phyloP scores from a whole-genome alignment of 2,113 vertebrate genomes.

The Lates calcarifer region DNA sequence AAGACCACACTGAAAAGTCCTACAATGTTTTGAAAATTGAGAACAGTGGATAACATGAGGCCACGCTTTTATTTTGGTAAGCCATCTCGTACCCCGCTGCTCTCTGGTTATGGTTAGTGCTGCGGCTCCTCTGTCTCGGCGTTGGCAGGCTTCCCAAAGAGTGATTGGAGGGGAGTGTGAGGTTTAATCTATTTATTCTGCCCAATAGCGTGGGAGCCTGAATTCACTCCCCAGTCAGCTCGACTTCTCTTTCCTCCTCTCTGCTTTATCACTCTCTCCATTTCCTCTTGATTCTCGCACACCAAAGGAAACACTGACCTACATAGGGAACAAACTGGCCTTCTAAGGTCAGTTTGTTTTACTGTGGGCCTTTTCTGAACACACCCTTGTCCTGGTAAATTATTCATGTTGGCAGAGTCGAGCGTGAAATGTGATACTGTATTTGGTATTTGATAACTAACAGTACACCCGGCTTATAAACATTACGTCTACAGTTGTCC shows the following conservation, averaged over 20 bases:
- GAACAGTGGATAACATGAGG: neutral
- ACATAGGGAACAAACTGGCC: slow-evolving; percentile 15
- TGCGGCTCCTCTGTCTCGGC: neutral
- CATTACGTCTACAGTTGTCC: neutral
- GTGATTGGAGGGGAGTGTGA: slow-evolving; percentile 40
- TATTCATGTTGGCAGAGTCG: slow-evolving; percentile 2
- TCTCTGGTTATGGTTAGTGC: slow-evolving; percentile 17
- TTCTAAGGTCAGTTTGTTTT: neutral
- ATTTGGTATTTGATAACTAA: neutral
- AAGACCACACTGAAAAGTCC: neutral
- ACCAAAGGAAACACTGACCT: slow-evolving; percentile 17
- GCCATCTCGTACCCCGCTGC: neutral
- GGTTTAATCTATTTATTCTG: slow-evolving; percentile 83
- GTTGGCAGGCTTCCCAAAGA: slow-evolving; percentile 38
- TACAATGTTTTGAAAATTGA: neutral
- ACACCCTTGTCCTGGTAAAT: neutral
- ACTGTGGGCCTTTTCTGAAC: neutral
- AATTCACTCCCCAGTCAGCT: slow-evolving; percentile 75
- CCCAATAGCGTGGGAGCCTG: slow-evolving; percentile 77
- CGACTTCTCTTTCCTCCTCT: slow-evolving; percentile 28
- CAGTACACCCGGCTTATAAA: neutral
- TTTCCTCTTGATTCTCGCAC: slow-evolving; percentile 4
- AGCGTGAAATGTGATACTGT: slow-evolving; percentile 27
- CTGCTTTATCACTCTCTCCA: slow-evolving; percentile 3
- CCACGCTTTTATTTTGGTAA: neutral